Evolutionary conservation across 2,113 vertebrate genomes (phyloP).

Genomic region (Pseudorectes ferrugineus): DNA sequence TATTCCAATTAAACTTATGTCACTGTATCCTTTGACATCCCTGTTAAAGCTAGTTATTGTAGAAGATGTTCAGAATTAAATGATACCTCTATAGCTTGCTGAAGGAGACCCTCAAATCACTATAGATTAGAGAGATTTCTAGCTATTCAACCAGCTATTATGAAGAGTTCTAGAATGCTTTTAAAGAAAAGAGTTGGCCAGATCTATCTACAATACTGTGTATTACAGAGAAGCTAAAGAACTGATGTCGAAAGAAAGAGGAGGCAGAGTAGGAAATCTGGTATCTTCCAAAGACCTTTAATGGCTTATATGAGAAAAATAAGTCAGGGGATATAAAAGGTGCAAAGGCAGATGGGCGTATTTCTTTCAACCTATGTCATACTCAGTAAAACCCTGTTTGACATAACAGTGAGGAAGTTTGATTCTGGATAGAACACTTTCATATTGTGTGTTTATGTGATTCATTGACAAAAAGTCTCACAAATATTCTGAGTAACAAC

Average conservation of each 20-base stretch:
- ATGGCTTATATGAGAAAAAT: accelerated
- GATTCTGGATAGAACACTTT: background rate
- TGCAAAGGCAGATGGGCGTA: background rate
- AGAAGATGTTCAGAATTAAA: background rate
- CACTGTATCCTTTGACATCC: background rate
- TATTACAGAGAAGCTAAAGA: background rate
- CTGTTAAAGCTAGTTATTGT: background rate
- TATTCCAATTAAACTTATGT: background rate
- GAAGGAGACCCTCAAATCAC: background rate
- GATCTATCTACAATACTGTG: background rate
- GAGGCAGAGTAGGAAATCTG: background rate
- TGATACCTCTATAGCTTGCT: background rate
- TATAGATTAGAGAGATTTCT: background rate
- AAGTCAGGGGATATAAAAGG: background rate
- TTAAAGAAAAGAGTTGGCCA: background rate
- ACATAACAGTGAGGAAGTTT: background rate
- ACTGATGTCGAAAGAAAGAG: background rate
- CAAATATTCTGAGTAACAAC: background rate
- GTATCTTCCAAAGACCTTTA: background rate
- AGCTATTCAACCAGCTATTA: background rate
- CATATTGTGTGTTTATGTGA: background rate
- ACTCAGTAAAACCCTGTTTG: background rate
- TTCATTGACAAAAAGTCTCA: background rate
- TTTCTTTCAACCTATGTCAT: background rate
- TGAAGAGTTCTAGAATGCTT: background rate